Conservation (phyloP, 1,140 invertebrate species). For the Leptonema lineaticorne region DNA sequence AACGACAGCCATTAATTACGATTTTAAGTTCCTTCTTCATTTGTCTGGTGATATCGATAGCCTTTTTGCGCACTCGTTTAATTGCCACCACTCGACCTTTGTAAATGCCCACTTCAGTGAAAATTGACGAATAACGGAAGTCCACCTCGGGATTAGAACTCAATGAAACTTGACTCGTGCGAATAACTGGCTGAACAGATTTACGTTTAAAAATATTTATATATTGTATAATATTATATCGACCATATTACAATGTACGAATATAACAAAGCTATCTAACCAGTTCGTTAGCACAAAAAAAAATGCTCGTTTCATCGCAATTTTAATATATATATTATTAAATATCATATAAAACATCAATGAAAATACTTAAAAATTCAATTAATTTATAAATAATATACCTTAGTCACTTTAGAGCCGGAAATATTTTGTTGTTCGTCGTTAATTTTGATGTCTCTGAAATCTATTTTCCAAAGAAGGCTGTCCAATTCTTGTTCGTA, state of each 20-base stretch:
- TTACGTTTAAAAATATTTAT: too few species aligned
- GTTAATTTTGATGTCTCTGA: slow-evolving; percentile 72
- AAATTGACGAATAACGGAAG: slow-evolving; percentile 82
- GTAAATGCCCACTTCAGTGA: slow-evolving; percentile 86
- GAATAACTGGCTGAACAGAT: slow-evolving; percentile 61
- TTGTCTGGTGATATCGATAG: slow-evolving; percentile 84
- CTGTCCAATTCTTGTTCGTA: slow-evolving; percentile 95
- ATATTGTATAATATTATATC: too few species aligned
- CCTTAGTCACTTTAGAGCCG: slow-evolving; percentile 58
- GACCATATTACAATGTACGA: too few species aligned
- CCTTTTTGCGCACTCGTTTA: slow-evolving; percentile 81
- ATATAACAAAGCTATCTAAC: too few species aligned
- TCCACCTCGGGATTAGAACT: slow-evolving; percentile 84
- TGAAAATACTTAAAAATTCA: too few species aligned
- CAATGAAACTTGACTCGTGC: slow-evolving; percentile 82
- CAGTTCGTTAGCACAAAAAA: too few species aligned
- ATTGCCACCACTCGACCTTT: slow-evolving; percentile 81
- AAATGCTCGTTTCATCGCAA: too few species aligned
- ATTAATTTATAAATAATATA: too few species aligned
- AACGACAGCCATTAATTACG: slow-evolving; percentile 62
- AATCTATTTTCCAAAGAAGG: slow-evolving; percentile 94
- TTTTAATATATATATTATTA: too few species aligned
- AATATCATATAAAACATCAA: too few species aligned
- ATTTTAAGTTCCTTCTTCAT: slow-evolving; percentile 96
- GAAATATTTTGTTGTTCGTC: slow-evolving; percentile 42